Conservation (phyloP, 2,113 vertebrate species). For the Lepus americanus region DNA sequence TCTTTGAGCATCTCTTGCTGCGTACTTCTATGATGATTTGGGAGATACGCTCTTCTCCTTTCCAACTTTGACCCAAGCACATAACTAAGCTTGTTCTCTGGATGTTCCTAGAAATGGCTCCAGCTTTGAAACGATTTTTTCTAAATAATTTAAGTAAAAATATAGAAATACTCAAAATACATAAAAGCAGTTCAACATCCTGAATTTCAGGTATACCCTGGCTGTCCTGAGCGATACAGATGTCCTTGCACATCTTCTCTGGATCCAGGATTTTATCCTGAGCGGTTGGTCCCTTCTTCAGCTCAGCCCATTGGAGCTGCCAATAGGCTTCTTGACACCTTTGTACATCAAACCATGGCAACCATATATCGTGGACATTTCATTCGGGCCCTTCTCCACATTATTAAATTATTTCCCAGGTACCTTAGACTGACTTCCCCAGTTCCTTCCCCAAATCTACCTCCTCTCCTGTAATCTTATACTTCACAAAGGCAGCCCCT, state of each 20-base stretch:
- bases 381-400: neutral
- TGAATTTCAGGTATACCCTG: neutral
- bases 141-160: neutral
- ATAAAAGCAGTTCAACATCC: neutral
- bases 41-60: neutral
- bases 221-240: neutral
- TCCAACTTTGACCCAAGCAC: neutral
- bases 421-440: neutral
- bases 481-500: neutral
- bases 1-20: neutral
- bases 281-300: no score
- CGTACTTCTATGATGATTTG: neutral
- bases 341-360: neutral
- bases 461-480: neutral
- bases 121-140: neutral
- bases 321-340: neutral
- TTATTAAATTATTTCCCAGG: neutral
- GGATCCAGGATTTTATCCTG: neutral
- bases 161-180: neutral
- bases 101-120: neutral
- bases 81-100: neutral
- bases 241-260: accelerated
- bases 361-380: neutral
- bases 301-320: neutral
- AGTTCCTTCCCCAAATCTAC: neutral